Base-by-base conservation (phyloP, 2,797 vertebrate species). In the Notoglanidium macrostoma region DNA sequence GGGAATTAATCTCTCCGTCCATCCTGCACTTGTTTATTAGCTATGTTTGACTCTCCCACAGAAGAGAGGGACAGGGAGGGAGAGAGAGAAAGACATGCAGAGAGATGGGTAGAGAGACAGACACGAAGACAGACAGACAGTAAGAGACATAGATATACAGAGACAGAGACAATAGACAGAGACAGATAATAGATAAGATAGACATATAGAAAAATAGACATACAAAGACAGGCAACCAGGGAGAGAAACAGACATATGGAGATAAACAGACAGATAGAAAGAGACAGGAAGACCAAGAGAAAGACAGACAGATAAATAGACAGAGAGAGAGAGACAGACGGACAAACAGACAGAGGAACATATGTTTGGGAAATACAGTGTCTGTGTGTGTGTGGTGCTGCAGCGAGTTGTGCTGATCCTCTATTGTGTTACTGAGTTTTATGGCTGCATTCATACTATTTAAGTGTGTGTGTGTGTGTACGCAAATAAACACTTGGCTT, bases 401-500 rank as follows among this genome's bases (percentile, higher is more conserved):
- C 40, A 44, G 78, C 23, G 40, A n/a, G 46, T 32, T 83, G 63
- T 35, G 14, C 46, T 51, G 61, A 51, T 83, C 3, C 67, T 82
- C 49, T 86, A 21, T 57, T 73, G 54, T 85, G 54, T 85, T 85
- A 74, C 51, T 74, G 83, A 59, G 35, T 46, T 83, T 85, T 85
- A 85, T 85, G 54, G 68, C 70, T 59, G 68, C 83, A 61, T 85
- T 74, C 26, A 61, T 73, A 59, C 12, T 72, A 59, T 68, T 59
- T 84, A n/a, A 84, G 57, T 44, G 35, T 46, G 61, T 40, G 79
- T 26, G 51, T 55, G 57, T 61, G 54, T 74, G 54, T 57, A 23
- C 3, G 26, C 61, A 82, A 82, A 82, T 82, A 82, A 82, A 44
- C 80, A 82, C 80, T 67, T 1, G 84, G 73, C 44, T 77, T 63